Base-by-base conservation (phyloP, 2,113 vertebrate species). In the Siniperca knerii region DNA sequence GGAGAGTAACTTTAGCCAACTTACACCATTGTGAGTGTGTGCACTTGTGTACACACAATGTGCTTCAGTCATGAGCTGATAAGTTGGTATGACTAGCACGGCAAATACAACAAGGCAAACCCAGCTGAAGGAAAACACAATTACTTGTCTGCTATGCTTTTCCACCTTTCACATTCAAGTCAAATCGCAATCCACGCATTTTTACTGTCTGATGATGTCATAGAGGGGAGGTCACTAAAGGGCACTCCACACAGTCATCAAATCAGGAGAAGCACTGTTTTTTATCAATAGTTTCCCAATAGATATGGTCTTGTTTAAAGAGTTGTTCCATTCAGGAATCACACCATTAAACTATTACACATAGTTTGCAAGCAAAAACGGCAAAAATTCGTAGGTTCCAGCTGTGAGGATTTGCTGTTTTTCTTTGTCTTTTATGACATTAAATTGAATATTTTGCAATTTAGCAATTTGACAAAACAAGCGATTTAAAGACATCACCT, bases 1-100 rank as follows among this genome's bases (percentile, higher is more conserved):
- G 57, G 48, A 84, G 61, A 50, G 73, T 15, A 82, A 65, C 70
- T 72, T 75, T 2, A 81, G 89, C 84, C 76, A 66, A 69, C 18
- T 65, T 25, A 75, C 67, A 79, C 35, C 54, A 6, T 25, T 10
- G 18, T 10, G 35, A 48, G 74, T 25, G 54, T 13, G 64, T 50
- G 33, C 2, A 23, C 37, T 33, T 61, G 7, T 48, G 77, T 13
- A 25, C 13, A 37, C 13, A 7, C 52, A 21, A 61, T 71, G 60
- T 66, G 74, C 57, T 48, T 81, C 46, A 50, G 10, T 70, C 70
- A 65, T 18, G 70, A 67, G 55, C 57, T 75, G 62, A 82, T 76
- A 81, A 57, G 58, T 62, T 68, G 65, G 37, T 57, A 65, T 4
- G 77, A 88, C 15, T 81, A 11, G 1, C 66, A 64, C 10, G 10